phyloP scores from a whole-genome alignment of 2,113 vertebrate genomes.

The Holacanthus passer region DNA sequence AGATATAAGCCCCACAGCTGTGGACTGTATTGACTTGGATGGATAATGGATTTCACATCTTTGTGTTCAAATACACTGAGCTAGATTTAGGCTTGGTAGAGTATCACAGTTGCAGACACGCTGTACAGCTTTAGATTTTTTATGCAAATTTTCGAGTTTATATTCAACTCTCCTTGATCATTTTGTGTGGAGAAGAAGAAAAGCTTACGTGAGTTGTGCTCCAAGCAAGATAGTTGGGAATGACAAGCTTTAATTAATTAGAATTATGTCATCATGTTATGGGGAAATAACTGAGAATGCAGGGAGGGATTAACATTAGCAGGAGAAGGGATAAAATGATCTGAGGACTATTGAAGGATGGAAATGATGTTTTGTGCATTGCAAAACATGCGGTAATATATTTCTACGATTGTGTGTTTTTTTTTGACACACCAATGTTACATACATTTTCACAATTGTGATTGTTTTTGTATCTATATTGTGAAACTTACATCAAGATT shows the following conservation, averaged over 20 bases:
- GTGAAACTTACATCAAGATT: too few species aligned
- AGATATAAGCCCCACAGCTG: conserved; percentile 21
- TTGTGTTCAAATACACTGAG: neutral
- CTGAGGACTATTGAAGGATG: neutral
- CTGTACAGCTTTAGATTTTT: neutral
- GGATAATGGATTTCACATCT: neutral
- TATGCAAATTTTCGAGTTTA: neutral
- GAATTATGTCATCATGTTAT: neutral
- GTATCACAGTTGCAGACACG: neutral
- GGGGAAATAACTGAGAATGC: neutral
- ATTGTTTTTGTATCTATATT: too few species aligned
- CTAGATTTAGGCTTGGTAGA: neutral
- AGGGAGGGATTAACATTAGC: neutral
- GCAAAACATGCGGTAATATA: neutral
- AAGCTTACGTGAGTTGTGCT: neutral
- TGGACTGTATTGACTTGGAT: too few species aligned
- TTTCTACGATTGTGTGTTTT: neutral
- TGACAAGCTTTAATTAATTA: conserved; percentile 23
- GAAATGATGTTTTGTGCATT: neutral
- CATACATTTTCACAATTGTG: too few species aligned
- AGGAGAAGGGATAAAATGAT: neutral
- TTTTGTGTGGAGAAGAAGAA: neutral
- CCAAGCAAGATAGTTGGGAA: neutral
- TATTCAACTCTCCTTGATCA: neutral
- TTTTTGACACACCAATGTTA: too few species aligned